phyloP scores from a whole-genome alignment of 2,113 vertebrate genomes.

The Chloropsis hardwickii region DNA sequence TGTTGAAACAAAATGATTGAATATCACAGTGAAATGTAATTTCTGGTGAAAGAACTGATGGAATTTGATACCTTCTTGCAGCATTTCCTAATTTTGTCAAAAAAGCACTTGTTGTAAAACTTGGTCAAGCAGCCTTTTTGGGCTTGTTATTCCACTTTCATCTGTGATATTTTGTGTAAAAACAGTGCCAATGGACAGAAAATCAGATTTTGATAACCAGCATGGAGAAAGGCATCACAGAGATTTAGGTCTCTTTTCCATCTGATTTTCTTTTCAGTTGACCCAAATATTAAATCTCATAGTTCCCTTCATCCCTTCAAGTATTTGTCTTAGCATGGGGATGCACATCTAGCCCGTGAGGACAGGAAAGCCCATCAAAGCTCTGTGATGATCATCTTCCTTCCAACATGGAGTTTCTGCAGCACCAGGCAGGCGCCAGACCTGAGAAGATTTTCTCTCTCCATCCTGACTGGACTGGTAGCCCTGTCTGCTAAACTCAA shows the following conservation, averaged over 20 bases:
- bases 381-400: not conserved
- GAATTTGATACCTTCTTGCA: not conserved
- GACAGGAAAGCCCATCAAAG: not conserved
- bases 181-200: not conserved
- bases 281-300: not conserved
- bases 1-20: not conserved
- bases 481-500: not conserved
- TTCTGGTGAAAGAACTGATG: not conserved
- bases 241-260: not conserved
- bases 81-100: not conserved
- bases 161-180: not conserved
- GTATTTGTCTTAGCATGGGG: not conserved
- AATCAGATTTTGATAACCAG: not conserved
- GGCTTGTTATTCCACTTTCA: not conserved
- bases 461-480: not conserved
- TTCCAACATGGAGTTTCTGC: not conserved
- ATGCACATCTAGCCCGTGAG: not conserved
- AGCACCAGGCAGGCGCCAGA: not conserved
- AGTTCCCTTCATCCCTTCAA: not conserved
- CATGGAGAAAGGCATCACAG: fast-evolving
- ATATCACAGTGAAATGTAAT: not conserved
- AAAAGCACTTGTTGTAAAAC: not conserved
- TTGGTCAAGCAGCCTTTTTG: not conserved
- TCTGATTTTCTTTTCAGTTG: not conserved
- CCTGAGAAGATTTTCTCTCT: not conserved